Evolutionary conservation across 2,888 invertebrate genomes (phyloP).

Genomic region (Acheta domesticus): DNA sequence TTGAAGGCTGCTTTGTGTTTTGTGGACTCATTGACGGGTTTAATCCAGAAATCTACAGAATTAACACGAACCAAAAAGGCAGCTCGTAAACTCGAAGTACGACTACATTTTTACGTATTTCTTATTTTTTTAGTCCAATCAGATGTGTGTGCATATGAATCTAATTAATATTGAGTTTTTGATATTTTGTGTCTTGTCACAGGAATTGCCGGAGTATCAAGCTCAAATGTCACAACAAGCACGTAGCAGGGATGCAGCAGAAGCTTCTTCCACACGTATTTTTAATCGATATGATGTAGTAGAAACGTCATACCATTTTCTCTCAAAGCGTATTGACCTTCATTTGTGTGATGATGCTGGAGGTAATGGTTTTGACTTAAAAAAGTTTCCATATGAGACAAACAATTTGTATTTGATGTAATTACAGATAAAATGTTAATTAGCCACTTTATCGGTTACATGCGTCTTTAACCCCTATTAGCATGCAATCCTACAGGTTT

Average conservation of each 20-base stretch:
- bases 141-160: not conserved
- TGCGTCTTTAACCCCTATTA: no score
- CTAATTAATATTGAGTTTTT: not conserved
- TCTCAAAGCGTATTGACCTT: conserved; percentile 87
- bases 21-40: conserved; percentile 75
- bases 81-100: conserved; percentile 74
- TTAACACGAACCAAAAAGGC: conserved; percentile 79
- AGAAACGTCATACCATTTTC: conserved; percentile 96
- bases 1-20: conserved; percentile 89
- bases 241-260: conserved; percentile 46
- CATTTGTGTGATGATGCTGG: conserved; percentile 96
- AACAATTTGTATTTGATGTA: no score
- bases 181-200: not conserved
- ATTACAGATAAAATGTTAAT: no score
- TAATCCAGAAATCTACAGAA: conserved; percentile 77
- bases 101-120: conserved; percentile 22
- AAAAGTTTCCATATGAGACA: conserved; percentile 30
- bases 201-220: conserved; percentile 70
- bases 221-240: conserved; percentile 64
- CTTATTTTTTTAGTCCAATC: no score
- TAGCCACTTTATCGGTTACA: no score
- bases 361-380: conserved; percentile 53
- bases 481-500: no score
- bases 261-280: conserved; percentile 52
- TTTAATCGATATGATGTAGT: conserved; percentile 89